These are phyloP conservation scores for Propithecus perrieri DNA, from an alignment of 2,797 vertebrate species.

Conservation along the genomic window DNA sequence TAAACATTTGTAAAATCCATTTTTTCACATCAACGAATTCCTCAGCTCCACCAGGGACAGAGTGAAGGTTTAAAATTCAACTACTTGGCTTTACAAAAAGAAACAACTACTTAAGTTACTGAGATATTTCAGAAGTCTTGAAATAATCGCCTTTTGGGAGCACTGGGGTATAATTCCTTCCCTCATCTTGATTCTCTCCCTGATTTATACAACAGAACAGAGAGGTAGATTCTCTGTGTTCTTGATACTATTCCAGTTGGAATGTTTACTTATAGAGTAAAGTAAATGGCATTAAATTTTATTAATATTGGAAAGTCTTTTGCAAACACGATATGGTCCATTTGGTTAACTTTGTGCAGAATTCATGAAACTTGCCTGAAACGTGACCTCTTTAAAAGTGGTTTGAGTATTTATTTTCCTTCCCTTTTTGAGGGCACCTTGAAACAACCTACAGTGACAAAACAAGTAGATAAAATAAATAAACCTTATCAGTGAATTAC, in stretches of 20 bases:
- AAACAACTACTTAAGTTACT: background rate
- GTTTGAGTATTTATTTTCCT: background rate
- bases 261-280: background rate
- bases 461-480: background rate
- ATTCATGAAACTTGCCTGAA: background rate
- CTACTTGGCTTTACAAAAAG: background rate
- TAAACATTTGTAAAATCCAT: background rate
- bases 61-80: background rate
- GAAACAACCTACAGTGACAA: background rate
- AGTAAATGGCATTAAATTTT: background rate
- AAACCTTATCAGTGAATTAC: background rate
- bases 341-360: background rate
- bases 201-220: background rate
- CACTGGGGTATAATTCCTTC: background rate
- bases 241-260: background rate
- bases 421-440: background rate
- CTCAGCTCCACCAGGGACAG: background rate
- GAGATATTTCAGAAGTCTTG: constrained; percentile 3
- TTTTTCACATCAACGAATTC: background rate
- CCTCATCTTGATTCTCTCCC: background rate
- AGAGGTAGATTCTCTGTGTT: background rate
- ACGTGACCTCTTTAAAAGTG: background rate
- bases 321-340: background rate
- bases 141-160: background rate
- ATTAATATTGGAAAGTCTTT: background rate